These are phyloP conservation scores for Pseudomugil gertrudae DNA, from an alignment of 2,797 vertebrate species.

Conservation along the genomic window DNA sequence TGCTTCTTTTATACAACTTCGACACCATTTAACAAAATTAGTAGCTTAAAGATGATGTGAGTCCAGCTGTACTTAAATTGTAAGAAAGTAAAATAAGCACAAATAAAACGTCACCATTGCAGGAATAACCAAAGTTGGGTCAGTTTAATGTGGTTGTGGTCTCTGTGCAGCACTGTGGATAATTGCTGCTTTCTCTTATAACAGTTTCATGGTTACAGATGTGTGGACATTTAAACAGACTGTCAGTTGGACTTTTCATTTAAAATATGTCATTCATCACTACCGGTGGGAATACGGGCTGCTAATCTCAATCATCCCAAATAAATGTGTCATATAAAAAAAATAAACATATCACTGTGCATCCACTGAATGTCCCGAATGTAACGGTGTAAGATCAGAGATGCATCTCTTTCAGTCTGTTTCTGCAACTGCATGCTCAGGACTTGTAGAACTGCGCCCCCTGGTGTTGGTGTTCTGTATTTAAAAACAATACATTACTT, in stretches of 20 bases:
- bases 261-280: neutral
- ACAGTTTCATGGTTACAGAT: neutral
- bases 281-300: neutral
- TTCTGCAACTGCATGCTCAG: neutral
- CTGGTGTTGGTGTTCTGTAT: conserved; percentile 12
- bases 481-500: neutral
- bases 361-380: conserved; percentile 65
- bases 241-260: neutral
- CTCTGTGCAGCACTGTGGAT: too few relatives aligned
- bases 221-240: neutral
- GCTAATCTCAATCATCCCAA: conserved; percentile 4
- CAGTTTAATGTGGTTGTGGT: neutral
- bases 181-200: too few relatives aligned
- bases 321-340: conserved; percentile 9
- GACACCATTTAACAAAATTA: too few relatives aligned
- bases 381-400: conserved; percentile 33
- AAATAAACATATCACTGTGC: conserved; percentile 25
- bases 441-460: conserved; percentile 17
- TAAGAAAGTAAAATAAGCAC: neutral
- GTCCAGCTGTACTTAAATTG: neutral
- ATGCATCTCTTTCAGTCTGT: conserved; percentile 10
- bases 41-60: too few relatives aligned
- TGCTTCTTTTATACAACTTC: too few relatives aligned
- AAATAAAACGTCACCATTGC: neutral
- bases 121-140: neutral